Evolutionary conservation across 2,888 invertebrate genomes (phyloP).

Genomic region (Xanthorhoe designata): DNA sequence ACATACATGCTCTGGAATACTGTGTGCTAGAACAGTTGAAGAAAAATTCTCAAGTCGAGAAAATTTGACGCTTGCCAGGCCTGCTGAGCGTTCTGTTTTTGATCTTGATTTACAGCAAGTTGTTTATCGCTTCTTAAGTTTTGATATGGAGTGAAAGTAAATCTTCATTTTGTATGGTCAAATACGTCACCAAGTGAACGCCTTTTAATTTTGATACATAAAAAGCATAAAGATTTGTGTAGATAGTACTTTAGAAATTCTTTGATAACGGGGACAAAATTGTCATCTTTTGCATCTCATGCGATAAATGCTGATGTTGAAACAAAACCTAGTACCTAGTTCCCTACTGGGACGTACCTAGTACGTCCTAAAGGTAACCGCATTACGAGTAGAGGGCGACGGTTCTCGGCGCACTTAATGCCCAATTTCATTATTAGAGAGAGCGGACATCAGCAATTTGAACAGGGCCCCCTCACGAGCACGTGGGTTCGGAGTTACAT

Average conservation of each 20-base stretch:
- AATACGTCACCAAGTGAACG: neutral
- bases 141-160: slow-evolving; percentile 21
- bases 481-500: slow-evolving; percentile 44
- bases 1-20: too few species aligned
- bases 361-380: slow-evolving; percentile 34
- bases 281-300: too few species aligned
- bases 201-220: slow-evolving; percentile 6
- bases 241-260: too few species aligned
- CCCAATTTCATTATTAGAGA: slow-evolving; percentile 68
- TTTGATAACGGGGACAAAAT: too few species aligned
- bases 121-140: too few species aligned
- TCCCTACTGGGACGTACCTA: neutral
- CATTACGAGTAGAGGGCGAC: slow-evolving; percentile 33
- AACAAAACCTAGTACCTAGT: neutral
- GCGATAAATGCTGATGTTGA: neutral
- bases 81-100: too few species aligned
- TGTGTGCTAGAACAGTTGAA: too few species aligned
- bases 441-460: slow-evolving; percentile 81
- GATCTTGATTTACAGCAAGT: too few species aligned
- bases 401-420: slow-evolving; percentile 56
- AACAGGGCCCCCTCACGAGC: slow-evolving; percentile 60
- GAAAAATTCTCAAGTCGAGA: too few species aligned
- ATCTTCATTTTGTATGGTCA: slow-evolving; percentile 8
- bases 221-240: slow-evolving; percentile 1
- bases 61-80: too few species aligned